Conservation (phyloP, 2,797 vertebrate genomes). For the Molothrus ater region DNA sequence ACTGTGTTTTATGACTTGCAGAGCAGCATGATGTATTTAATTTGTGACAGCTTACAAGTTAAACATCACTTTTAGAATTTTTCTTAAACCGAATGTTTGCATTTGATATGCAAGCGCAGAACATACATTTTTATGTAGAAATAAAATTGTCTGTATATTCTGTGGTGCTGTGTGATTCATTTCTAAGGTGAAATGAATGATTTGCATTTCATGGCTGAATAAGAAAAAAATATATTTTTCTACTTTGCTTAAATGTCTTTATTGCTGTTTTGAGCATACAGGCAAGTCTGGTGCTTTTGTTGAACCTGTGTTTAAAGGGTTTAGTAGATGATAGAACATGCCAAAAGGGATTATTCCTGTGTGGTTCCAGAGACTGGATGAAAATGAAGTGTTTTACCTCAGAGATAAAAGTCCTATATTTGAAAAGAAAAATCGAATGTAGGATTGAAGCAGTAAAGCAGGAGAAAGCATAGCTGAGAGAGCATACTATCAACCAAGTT, state of each 20-base stretch:
- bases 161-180: constrained; percentile 13
- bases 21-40: constrained; percentile 48
- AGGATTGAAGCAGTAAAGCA: not conserved
- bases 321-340: not conserved
- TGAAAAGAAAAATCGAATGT: not conserved
- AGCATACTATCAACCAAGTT: not conserved
- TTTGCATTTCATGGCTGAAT: constrained; percentile 16
- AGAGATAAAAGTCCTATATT: not conserved
- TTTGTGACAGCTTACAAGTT: constrained; percentile 34
- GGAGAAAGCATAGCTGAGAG: not conserved
- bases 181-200: not conserved
- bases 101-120: not conserved
- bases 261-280: not conserved
- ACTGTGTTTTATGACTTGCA: constrained; percentile 28
- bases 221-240: not conserved
- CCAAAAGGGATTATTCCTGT: not conserved
- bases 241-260: not conserved
- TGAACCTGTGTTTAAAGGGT: not conserved
- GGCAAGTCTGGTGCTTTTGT: not conserved
- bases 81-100: constrained; percentile 22
- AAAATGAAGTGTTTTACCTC: not conserved
- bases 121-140: constrained; percentile 41
- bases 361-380: not conserved
- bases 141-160: constrained; percentile 41
- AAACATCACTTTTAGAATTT: constrained; percentile 31